Conservation (phyloP, 1,140 invertebrate species). For the Drosophila eugracilis region DNA sequence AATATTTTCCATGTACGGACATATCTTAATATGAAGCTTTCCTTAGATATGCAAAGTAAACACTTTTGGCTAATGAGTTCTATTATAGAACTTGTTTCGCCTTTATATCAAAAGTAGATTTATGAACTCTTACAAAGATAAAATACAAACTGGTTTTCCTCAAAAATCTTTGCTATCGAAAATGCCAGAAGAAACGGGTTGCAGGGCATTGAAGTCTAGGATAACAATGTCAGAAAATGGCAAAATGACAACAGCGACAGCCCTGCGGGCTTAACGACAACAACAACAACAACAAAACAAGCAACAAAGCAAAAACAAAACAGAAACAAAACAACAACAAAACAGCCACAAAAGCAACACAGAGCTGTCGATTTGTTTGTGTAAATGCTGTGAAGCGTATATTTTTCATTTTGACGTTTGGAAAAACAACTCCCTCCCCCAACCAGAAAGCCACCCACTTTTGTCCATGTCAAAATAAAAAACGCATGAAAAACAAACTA, state of each 20-base stretch:
- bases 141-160: neutral
- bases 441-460: neutral
- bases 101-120: neutral
- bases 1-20: no score
- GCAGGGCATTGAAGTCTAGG: slow-evolving; percentile 51
- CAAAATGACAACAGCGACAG: slow-evolving; percentile 77
- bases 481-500: slow-evolving; percentile 65
- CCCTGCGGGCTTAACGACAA: slow-evolving; percentile 65
- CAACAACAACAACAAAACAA: slow-evolving; percentile 39
- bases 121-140: no score
- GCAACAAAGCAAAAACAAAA: slow-evolving; percentile 53
- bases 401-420: slow-evolving; percentile 77
- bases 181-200: slow-evolving; percentile 13
- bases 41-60: no score
- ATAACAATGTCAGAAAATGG: slow-evolving; percentile 75
- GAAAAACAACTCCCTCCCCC: slow-evolving; percentile 14
- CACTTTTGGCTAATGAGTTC: no score
- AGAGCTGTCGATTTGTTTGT: slow-evolving; percentile 75
- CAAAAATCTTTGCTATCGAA: neutral
- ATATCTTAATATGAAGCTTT: no score
- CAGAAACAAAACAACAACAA: slow-evolving; percentile 53
- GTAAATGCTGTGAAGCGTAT: slow-evolving; percentile 74
- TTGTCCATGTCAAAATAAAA: slow-evolving; percentile 18
- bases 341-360: slow-evolving; percentile 39
- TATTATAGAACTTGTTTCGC: no score